Percentiles rank a stretch among this genome's conserved stretches.
Conservation (phyloP, 2,113 vertebrate genomes). For the Montifringilla adamsi region DNA sequence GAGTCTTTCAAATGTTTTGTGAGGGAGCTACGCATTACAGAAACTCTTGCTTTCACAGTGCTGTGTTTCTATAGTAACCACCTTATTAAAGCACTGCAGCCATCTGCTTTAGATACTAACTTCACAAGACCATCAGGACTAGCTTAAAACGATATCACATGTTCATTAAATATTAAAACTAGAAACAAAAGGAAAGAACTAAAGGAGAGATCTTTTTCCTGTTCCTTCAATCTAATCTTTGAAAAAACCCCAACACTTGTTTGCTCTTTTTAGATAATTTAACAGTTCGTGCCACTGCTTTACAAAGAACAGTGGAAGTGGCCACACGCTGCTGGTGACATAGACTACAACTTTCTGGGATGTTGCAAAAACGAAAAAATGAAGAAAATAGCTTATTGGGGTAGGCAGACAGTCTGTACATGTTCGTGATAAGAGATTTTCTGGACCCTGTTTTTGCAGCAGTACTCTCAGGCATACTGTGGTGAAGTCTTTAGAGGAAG, state of each 20-base stretch:
- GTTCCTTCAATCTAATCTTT: background rate
- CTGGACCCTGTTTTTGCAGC: background rate
- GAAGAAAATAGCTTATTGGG: background rate
- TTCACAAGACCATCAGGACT: constrained; percentile 63
- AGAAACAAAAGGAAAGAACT: constrained; percentile 64
- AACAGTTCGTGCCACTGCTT: background rate
- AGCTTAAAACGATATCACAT: constrained; percentile 70
- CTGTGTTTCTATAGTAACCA: constrained; percentile 81
- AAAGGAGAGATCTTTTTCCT: background rate
- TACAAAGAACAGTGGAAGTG: background rate
- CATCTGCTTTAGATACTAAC: constrained; percentile 90
- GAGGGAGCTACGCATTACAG: constrained; percentile 70
- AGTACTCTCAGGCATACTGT: background rate
- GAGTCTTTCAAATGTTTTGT: constrained; percentile 73
- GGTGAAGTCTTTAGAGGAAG: background rate
- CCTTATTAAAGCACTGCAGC: constrained; percentile 78
- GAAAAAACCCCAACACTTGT: background rate
- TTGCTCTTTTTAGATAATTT: constrained; percentile 10
- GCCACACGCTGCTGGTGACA: background rate
- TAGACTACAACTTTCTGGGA: background rate
- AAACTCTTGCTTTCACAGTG: constrained; percentile 79
- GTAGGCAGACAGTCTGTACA: background rate
- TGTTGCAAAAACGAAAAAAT: background rate
- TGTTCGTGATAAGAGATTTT: background rate
- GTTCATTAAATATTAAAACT: constrained; percentile 76